Base-by-base conservation (phyloP, 1,140 invertebrate species). In the Pseudomyrmex cubaensis region DNA sequence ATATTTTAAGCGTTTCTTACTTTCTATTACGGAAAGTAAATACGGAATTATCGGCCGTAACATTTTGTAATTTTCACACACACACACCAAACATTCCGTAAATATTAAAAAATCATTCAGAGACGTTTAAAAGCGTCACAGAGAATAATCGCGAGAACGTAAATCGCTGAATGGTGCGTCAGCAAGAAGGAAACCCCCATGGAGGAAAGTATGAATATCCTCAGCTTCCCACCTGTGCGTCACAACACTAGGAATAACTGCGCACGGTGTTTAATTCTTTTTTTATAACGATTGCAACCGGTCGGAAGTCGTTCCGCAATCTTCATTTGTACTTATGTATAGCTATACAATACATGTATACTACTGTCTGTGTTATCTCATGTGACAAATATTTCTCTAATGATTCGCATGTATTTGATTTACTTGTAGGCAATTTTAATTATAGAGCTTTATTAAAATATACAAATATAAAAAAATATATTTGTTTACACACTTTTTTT, bases 101-200 rank as follows among this genome's bases (percentile, higher is more conserved):
- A 8, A 63, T 12, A 63, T 8, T 35, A 44, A 46, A 2, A 44
- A n/a, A n/a, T 10, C 13, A 44, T 17, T 9, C 8, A 17, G 9
- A 64, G 9, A 17, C 46, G 50, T 50, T 69, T 13, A 15, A 13
- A 15, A 13, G 52, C 35, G 64, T 5, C n/a, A 48, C 13, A 78
- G 17, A 25, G 13, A 7, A 46, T n/a, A 13, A n/a, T n/a, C n/a
- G n/a, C n/a, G n/a, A n/a, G n/a, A n/a, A 15, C 13, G 13, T 59
- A 7, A 48, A 72, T 72, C 20, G 59, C 25, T 44, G 2, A 73
- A 57, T n/a, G 25, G 20, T 73, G 25, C 44, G 44, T 72, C 76
- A 80, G 44, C 20, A 50, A 50, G 17, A 80, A 80, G 66, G 66
- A 8, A 80, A 80, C 20, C 22, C 76, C 76, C 44, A 7, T 9